phyloP scores from a whole-genome alignment of 1,140 invertebrate genomes.

The Scylla paramamosain region DNA sequence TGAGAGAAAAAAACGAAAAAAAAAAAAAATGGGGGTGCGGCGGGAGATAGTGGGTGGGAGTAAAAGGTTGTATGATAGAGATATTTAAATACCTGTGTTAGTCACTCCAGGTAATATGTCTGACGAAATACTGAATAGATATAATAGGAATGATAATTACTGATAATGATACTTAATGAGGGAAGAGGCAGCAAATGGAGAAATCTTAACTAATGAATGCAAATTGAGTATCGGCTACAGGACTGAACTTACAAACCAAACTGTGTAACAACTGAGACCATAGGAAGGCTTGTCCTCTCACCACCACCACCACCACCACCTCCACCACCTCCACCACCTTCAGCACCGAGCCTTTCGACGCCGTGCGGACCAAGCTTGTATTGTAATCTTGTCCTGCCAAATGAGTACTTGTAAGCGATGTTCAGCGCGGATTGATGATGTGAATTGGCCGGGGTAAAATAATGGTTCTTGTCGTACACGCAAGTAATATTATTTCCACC shows the following conservation, averaged over 20 bases:
- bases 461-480: constrained; percentile 21
- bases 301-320: background rate
- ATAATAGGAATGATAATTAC: too few relatives aligned
- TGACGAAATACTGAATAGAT: too few relatives aligned
- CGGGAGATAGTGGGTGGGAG: too few relatives aligned
- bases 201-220: too few relatives aligned
- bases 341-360: background rate
- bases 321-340: background rate
- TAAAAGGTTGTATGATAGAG: too few relatives aligned
- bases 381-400: constrained; percentile 22
- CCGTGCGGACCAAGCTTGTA: background rate
- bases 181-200: too few relatives aligned
- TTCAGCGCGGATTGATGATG: constrained; percentile 11
- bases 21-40: background rate
- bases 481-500: constrained; percentile 23
- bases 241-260: too few relatives aligned
- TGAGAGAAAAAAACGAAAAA: background rate
- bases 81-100: too few relatives aligned
- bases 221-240: too few relatives aligned
- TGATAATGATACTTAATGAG: too few relatives aligned
- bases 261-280: too few relatives aligned
- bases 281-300: background rate
- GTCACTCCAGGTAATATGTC: too few relatives aligned
- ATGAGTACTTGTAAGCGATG: constrained; percentile 14
- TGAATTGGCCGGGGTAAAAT: background rate